These are phyloP conservation scores for Drosophila eohydei DNA, from an alignment of 2,888 invertebrate species.

Conservation along the genomic window DNA sequence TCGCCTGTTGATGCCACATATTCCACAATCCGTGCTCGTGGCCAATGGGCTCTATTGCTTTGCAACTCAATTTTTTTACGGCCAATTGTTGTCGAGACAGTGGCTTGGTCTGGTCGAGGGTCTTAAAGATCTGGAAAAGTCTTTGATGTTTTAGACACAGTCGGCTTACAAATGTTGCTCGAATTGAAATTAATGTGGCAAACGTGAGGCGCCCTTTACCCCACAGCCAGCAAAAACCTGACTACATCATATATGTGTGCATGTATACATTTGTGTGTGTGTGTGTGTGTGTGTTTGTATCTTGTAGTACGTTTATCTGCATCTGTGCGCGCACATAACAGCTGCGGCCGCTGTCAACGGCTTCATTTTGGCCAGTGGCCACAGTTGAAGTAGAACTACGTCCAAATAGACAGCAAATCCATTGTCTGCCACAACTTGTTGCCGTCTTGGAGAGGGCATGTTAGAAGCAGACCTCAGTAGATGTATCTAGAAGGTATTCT, in stretches of 20 bases:
- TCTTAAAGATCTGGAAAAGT: conserved; percentile 20
- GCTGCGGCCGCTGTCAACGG: conserved; percentile 55
- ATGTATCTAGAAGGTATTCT: background rate
- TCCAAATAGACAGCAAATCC: conserved; percentile 43
- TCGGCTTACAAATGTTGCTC: conserved; percentile 29
- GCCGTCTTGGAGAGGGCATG: background rate
- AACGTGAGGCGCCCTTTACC: conserved; percentile 57
- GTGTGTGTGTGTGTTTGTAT: conserved; percentile 8
- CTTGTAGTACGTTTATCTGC: conserved; percentile 18
- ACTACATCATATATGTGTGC: conserved; percentile 15
- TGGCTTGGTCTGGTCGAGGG: conserved; percentile 29
- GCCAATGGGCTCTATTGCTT: conserved; percentile 12
- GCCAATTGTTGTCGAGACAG: conserved; percentile 30
- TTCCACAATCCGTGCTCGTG: conserved; percentile 12
- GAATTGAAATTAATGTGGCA: conserved; percentile 70
- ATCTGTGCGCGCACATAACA: conserved; percentile 32
- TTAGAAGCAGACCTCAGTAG: background rate
- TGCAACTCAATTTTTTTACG: conserved; percentile 12
- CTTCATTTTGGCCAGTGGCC: conserved; percentile 64
- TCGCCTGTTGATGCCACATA: conserved; percentile 14
- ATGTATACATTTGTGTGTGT: too few relatives aligned
- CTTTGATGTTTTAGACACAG: conserved; percentile 48
- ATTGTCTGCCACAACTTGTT: conserved; percentile 11
- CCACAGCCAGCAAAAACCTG: conserved; percentile 1
- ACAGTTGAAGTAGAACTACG: conserved; percentile 44